phyloP scores from a whole-genome alignment of 2,113 vertebrate genomes.

The Paradisaea rubra region DNA sequence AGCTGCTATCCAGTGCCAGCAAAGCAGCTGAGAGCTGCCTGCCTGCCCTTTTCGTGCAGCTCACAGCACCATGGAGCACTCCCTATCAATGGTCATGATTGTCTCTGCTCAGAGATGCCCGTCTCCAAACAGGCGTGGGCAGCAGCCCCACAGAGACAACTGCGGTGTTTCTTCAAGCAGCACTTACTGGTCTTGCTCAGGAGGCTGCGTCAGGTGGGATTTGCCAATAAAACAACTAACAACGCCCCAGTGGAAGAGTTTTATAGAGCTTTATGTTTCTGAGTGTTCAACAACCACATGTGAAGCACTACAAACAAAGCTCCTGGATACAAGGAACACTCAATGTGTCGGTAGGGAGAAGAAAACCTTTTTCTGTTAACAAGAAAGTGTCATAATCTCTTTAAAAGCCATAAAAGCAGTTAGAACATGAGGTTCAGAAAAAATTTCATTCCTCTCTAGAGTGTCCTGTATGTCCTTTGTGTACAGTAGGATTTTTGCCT shows the following conservation, averaged over 20 bases:
- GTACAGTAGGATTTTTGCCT: background rate
- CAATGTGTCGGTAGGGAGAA: accelerated
- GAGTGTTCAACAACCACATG: background rate
- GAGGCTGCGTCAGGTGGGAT: background rate
- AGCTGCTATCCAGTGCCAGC: background rate
- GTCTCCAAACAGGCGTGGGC: background rate
- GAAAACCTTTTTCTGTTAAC: background rate
- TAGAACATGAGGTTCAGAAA: background rate
- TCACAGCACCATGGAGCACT: background rate
- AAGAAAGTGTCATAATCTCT: background rate
- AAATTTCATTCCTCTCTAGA: background rate
- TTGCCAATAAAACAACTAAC: background rate
- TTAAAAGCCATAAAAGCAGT: background rate
- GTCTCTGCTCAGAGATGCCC: background rate
- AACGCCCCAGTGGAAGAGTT: background rate
- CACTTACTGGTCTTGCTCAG: background rate
- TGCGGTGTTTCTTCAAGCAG: background rate
- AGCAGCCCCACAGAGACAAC: background rate
- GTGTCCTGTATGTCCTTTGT: background rate
- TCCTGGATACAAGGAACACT: background rate
- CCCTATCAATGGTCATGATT: background rate
- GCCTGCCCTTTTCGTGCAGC: background rate
- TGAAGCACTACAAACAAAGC: background rate
- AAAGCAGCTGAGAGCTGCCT: background rate
- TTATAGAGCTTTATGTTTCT: background rate